These are phyloP conservation scores for Scylla paramamosain DNA, from an alignment of 1,140 invertebrate genomes.

Conservation along the genomic window DNA sequence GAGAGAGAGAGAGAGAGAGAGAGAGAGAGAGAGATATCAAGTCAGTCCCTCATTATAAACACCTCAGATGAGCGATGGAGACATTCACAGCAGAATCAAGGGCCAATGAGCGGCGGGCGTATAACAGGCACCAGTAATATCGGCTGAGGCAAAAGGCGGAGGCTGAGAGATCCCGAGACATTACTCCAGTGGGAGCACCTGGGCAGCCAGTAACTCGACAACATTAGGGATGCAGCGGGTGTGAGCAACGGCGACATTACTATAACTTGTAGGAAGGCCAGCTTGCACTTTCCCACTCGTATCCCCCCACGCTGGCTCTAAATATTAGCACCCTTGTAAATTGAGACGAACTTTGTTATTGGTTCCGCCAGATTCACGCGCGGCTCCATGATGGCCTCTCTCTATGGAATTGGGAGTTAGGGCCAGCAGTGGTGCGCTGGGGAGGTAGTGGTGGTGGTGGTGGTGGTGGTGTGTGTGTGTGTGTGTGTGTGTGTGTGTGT, in stretches of 20 bases:
- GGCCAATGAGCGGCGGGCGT: not conserved
- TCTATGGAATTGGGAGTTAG: not conserved
- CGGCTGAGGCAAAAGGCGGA: not conserved
- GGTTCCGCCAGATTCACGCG: not conserved
- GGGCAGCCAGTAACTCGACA: not conserved
- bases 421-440: not conserved
- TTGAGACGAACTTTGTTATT: slow-evolving; percentile 13
- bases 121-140: not conserved
- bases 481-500: slow-evolving; percentile 48
- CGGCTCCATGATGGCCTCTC: slow-evolving; percentile 1
- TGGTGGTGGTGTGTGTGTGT: slow-evolving; percentile 30
- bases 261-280: slow-evolving; percentile 22
- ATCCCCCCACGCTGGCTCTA: not conserved
- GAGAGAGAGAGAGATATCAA: not conserved
- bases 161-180: not conserved
- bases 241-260: slow-evolving; percentile 18
- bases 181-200: not conserved
- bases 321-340: not conserved
- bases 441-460: not conserved
- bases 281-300: slow-evolving; percentile 7
- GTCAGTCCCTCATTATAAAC: not conserved
- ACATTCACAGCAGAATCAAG: not conserved
- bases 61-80: not conserved
- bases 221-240: slow-evolving; percentile 11
- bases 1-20: not conserved